phyloP scores from a whole-genome alignment of 2,797 vertebrate species.

The Halcyon chelicuti region DNA sequence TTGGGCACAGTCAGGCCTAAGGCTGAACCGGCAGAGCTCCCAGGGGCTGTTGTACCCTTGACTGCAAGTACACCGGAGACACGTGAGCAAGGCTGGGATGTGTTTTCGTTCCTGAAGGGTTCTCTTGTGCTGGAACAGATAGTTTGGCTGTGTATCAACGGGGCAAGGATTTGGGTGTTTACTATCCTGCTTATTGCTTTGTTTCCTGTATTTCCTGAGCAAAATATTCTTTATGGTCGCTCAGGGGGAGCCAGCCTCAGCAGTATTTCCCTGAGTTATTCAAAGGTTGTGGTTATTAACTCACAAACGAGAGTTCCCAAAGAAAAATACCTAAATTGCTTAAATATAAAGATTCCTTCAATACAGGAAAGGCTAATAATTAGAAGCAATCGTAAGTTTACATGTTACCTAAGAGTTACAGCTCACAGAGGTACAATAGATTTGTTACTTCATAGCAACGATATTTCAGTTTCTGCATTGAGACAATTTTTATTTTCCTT shows the following conservation, averaged over 20 bases:
- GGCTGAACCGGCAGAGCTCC: background rate
- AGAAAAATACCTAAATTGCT: background rate
- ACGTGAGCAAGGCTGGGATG: accelerated
- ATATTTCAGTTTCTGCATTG: background rate
- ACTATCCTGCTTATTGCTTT: background rate
- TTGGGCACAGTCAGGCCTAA: background rate
- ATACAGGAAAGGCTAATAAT: background rate
- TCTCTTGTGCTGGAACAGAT: background rate
- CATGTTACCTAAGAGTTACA: background rate
- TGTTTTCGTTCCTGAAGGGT: background rate
- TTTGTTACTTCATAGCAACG: background rate
- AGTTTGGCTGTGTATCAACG: background rate
- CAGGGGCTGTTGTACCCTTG: background rate
- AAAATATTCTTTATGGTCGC: background rate
- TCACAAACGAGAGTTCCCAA: background rate
- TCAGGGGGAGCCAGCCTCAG: background rate
- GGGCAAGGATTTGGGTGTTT: background rate
- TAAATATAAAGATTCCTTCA: background rate
- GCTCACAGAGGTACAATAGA: background rate
- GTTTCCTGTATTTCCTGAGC: background rate
- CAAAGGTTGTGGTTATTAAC: background rate
- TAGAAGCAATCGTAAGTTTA: background rate
- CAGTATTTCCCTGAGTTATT: background rate
- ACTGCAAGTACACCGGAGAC: background rate
- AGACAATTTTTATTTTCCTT: background rate